Evolutionary conservation across 2,797 vertebrate genomes (phyloP).

Genomic region (Alectoris magna): DNA sequence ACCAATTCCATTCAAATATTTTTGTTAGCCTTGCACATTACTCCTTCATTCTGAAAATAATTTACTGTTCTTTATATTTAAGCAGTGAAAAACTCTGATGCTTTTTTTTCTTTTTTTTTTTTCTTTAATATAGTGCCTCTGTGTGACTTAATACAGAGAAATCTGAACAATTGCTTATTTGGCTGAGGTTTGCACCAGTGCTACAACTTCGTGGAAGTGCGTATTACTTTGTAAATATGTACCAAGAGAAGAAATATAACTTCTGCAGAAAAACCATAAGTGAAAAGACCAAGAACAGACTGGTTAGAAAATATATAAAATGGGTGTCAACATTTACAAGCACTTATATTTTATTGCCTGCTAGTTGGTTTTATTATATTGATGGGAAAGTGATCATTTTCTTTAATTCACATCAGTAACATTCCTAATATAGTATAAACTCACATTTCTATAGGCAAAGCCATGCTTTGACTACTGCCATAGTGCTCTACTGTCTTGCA

Average conservation of each 20-base stretch:
- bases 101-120: not conserved
- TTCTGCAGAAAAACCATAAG: not conserved
- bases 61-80: conserved; percentile 23
- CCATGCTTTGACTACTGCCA: not conserved
- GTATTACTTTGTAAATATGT: not conserved
- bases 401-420: not conserved
- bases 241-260: not conserved
- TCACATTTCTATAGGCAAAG: not conserved
- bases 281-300: not conserved
- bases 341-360: not conserved
- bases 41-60: conserved; percentile 45
- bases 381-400: not conserved
- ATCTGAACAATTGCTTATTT: not conserved
- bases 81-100: not conserved
- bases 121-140: not conserved
- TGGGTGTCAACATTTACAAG: not conserved
- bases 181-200: not conserved
- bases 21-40: conserved; percentile 54
- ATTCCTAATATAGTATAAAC: not conserved
- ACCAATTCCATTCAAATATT: conserved; percentile 48
- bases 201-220: not conserved
- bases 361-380: not conserved
- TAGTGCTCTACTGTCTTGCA: not conserved
- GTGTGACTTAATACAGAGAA: not conserved
- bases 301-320: not conserved